Percentiles rank a stretch among this genome's conserved stretches.
These are phyloP conservation scores for Pipra filicauda DNA, from an alignment of 2,113 vertebrate genomes.

Conservation along the genomic window DNA sequence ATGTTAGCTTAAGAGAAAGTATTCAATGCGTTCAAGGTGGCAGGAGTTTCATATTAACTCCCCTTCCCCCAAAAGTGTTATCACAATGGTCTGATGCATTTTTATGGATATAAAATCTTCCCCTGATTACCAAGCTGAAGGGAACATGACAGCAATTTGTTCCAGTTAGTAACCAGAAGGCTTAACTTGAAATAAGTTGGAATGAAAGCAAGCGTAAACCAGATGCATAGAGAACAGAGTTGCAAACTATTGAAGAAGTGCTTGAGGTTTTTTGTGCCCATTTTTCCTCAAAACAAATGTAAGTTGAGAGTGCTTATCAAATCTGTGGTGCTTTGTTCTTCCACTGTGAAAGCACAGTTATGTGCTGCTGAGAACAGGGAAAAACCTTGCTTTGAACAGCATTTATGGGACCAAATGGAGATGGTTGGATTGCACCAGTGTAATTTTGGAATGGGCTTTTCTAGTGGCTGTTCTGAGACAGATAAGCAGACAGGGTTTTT, in stretches of 20 bases:
- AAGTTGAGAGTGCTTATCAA: background rate
- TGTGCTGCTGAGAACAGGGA: background rate
- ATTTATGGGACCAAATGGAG: background rate
- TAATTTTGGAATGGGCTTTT: background rate
- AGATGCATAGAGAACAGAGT: background rate
- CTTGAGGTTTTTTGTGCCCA: background rate
- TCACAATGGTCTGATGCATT: background rate
- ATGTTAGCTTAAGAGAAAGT: background rate
- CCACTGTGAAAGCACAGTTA: background rate
- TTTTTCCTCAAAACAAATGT: background rate
- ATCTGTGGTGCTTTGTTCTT: background rate
- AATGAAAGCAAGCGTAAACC: conserved; percentile 27
- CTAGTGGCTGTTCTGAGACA: background rate
- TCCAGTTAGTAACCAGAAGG: conserved; percentile 2
- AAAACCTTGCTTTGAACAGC: background rate
- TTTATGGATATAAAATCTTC: conserved; percentile 48
- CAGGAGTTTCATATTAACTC: conserved; percentile 16
- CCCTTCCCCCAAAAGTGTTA: conserved; percentile 19
- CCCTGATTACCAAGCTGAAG: conserved; percentile 13
- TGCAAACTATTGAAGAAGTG: background rate
- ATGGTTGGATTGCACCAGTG: background rate
- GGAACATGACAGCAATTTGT: conserved; percentile 51
- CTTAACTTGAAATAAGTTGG: conserved; percentile 33
- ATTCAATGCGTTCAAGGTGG: background rate
- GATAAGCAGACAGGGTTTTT: background rate